phyloP scores from a whole-genome alignment of 2,888 invertebrate species.

The Gortyna flavago region DNA sequence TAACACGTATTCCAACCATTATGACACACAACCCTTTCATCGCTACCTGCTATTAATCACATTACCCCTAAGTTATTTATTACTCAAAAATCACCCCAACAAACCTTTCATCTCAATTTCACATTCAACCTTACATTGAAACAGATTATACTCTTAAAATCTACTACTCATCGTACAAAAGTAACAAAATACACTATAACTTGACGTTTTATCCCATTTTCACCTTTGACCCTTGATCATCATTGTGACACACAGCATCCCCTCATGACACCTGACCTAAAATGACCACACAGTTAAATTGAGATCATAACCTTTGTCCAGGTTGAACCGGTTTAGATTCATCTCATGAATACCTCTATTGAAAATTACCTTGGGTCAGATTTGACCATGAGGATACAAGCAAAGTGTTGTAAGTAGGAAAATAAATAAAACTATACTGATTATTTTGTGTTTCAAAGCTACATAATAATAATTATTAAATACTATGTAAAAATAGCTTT shows the following conservation, averaged over 20 bases:
- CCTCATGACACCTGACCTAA: constrained; percentile 36
- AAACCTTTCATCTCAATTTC: constrained; percentile 37
- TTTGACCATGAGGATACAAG: constrained; percentile 1
- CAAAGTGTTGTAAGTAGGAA: not conserved
- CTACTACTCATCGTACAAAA: not conserved
- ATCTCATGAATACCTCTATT: constrained; percentile 55
- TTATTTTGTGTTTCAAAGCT: not conserved
- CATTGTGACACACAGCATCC: constrained; percentile 53
- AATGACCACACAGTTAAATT: constrained; percentile 31
- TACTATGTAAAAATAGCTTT: too few species aligned
- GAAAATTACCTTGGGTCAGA: constrained; percentile 22
- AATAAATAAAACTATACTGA: not conserved
- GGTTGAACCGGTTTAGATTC: constrained; percentile 56
- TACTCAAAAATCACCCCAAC: constrained; percentile 21
- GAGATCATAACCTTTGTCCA: constrained; percentile 48
- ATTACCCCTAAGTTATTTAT: constrained; percentile 5
- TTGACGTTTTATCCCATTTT: constrained; percentile 38
- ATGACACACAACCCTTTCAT: constrained; percentile 23
- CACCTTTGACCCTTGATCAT: constrained; percentile 36
- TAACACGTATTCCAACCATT: not conserved
- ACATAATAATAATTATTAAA: too few species aligned
- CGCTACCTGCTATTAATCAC: constrained; percentile 31
- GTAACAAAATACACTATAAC: not conserved
- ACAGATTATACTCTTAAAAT: not conserved
- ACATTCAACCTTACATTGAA: constrained; percentile 40